Evolutionary conservation across 2,888 invertebrate genomes (phyloP).

Genomic region (Lochmaea crataegi): DNA sequence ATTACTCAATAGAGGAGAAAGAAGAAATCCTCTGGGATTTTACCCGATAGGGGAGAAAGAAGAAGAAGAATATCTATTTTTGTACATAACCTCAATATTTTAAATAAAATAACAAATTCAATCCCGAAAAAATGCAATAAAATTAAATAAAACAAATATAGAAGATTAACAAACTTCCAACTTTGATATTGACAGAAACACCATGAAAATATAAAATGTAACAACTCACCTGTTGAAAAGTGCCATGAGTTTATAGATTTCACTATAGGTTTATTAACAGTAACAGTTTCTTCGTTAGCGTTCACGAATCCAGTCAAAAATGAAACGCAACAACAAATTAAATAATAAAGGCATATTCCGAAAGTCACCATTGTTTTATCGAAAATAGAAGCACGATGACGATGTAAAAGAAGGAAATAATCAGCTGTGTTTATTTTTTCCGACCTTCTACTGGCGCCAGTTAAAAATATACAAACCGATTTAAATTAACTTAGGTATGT

Average conservation of each 20-base stretch:
- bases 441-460: neutral
- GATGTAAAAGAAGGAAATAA: neutral
- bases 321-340: conserved; percentile 37
- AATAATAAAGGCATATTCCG: conserved; percentile 27
- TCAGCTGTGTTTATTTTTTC: neutral
- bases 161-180: no score
- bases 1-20: no score
- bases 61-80: no score
- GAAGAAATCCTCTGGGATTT: no score
- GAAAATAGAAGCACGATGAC: neutral
- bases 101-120: no score
- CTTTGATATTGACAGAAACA: no score
- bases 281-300: conserved; percentile 50
- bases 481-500: neutral
- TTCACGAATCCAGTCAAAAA: conserved; percentile 44
- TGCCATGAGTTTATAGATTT: conserved; percentile 53
- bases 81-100: no score
- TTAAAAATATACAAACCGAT: neutral
- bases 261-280: conserved; percentile 53
- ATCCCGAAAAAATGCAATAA: no score
- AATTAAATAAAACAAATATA: no score
- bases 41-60: no score
- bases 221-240: conserved; percentile 54
- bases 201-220: neutral
- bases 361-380: conserved; percentile 24